Evolutionary conservation across 2,113 vertebrate genomes (phyloP).

Genomic region (cat (Felis catus)): DNA sequence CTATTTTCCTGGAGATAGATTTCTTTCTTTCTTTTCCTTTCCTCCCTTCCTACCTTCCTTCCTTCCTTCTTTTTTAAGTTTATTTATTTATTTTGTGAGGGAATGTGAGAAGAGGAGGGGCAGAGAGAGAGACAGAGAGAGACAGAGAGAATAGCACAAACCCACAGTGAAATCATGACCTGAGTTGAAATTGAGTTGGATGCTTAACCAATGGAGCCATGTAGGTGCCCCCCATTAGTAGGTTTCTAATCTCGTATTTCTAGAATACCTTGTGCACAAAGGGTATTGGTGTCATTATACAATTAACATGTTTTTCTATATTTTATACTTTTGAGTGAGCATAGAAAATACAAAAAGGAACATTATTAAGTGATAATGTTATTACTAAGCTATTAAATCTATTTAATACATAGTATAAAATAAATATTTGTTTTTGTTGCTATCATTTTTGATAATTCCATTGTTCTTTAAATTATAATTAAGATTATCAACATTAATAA

Average conservation of each 20-base stretch:
- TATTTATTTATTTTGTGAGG: too few relatives aligned
- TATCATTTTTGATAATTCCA: not conserved
- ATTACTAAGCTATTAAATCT: not conserved
- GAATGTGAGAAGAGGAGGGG: too few relatives aligned
- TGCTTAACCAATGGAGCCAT: too few relatives aligned
- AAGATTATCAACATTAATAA: not conserved
- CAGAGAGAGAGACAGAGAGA: too few relatives aligned
- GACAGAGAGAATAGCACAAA: too few relatives aligned
- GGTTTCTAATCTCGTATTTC: not conserved
- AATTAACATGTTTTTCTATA: not conserved
- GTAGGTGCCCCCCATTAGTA: too few relatives aligned
- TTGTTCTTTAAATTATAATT: not conserved
- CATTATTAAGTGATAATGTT: not conserved
- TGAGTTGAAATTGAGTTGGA: too few relatives aligned
- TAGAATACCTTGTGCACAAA: not conserved
- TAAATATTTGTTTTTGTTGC: not conserved
- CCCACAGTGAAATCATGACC: too few relatives aligned
- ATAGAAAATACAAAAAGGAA: not conserved
- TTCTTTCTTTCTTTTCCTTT: not conserved
- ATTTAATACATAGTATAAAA: not conserved
- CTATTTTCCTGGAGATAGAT: not conserved
- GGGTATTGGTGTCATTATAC: not conserved
- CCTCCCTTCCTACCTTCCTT: too few relatives aligned
- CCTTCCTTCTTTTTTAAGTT: too few relatives aligned
- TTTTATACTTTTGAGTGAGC: not conserved